Evolutionary conservation across 2,888 invertebrate species (phyloP), one percentile per base, ranked within the genome.

Genomic region (Apocheima hispidaria): DNA sequence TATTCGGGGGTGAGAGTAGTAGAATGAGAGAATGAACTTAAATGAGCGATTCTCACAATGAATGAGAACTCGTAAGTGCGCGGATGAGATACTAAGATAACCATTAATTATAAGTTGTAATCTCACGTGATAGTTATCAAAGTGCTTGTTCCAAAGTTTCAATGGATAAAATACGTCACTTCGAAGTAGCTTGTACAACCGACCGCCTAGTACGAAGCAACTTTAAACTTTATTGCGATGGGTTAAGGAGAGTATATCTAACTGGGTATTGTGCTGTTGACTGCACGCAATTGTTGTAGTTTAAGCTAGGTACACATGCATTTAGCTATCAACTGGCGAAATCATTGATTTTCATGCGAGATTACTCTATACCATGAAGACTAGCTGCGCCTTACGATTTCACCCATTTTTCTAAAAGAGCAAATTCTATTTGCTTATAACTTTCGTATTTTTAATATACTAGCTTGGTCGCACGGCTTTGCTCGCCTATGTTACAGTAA

Each of bases 101-200:
- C 54, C 54, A 60, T 60, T 60, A 60, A 60, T 49, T 60, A 44
- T 53, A 33, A 40, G 49, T 60, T 35, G 48, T 54, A 60, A 60
- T 60, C 60, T 54, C 60, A 36, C 36, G 54, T 38, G 49, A 60
- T 60, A 60, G 60, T 54, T 50, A 36, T 57, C 41, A 33, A 33
- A 53, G 20, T 53, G 40, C 59, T 49, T 50, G 56, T 48, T 61
- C 55, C 46, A 51, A 61, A 61, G 40, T 56, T 61, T 61, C 61
- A 33, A 52, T 56, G 56, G 51, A 48, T 61, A 56, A 61, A 61
- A 52, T 56, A 61, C 56, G 51, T 48, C 56, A 48, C 23, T 43
- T 58, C 20, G 14, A 33, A 35, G 43, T 28, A 33, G 23, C 14
- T n/a, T 38, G 53, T 38, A 53, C 58, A 57, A 14, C 9, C 36